Conservation (phyloP, 2,888 invertebrate genomes). For the Neoascia interrupta region DNA sequence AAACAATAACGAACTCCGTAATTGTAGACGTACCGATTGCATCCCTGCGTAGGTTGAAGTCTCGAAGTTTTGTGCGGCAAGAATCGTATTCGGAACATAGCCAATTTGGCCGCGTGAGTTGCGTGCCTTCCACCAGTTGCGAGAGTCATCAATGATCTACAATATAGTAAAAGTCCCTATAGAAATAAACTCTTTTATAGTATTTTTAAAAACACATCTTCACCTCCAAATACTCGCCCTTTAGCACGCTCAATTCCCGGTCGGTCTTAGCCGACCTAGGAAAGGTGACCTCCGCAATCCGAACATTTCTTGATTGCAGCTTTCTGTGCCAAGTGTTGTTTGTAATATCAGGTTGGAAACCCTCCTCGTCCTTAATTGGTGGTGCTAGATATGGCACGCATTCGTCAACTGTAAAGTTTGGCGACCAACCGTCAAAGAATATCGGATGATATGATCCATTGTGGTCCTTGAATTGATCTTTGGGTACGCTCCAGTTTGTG, state of each 20-base stretch:
- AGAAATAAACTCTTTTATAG: constrained; percentile 21
- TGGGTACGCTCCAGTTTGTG: constrained; percentile 95
- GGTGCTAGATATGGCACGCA: constrained; percentile 82
- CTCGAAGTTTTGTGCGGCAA: constrained; percentile 82
- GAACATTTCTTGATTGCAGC: constrained; percentile 84
- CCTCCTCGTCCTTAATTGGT: constrained; percentile 73
- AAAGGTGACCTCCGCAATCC: constrained; percentile 93
- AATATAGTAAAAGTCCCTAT: constrained; percentile 81
- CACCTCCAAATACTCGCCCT: constrained; percentile 97
- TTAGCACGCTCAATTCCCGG: constrained; percentile 96
- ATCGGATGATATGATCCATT: constrained; percentile 96
- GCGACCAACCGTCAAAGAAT: constrained; percentile 98
- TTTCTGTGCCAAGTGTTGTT: constrained; percentile 85
- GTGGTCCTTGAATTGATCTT: constrained; percentile 96
- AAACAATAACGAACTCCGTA: not conserved
- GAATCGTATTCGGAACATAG: constrained; percentile 98
- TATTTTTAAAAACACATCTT: constrained; percentile 52
- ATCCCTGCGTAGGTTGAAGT: constrained; percentile 6
- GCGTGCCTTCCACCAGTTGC: constrained; percentile 99
- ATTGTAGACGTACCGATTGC: constrained; percentile 17
- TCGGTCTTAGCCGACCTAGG: constrained; percentile 97
- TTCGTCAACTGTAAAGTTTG: constrained; percentile 91
- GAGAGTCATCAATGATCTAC: constrained; percentile 90
- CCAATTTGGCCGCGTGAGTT: constrained; percentile 92
- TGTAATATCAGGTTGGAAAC: constrained; percentile 33